Base-by-base conservation (phyloP, 2,888 invertebrate species). In the Boloria euphrosyne region DNA sequence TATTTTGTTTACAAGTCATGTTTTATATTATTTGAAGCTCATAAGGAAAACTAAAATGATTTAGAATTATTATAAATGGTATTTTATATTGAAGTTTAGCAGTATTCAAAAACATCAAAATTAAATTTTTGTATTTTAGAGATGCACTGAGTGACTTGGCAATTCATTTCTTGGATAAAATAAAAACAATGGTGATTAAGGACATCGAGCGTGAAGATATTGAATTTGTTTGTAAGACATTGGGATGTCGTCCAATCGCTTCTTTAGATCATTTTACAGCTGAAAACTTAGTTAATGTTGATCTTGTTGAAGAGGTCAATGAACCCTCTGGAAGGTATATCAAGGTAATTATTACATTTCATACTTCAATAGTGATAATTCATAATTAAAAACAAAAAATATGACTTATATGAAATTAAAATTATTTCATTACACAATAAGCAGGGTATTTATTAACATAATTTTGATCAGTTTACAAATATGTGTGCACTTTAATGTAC, bases 201-300 rank as follows among this genome's bases (percentile, higher is more conserved):
- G 99, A 99, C 82, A 95, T 99, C 65, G 99, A 99, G 87, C 95
- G 99, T 62, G 99, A 99, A 85, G 99, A 99, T 79, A 97, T 99
- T 75, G 98, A 99, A 80, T 99, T 98, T 87, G 96, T 99, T 18
- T 98, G 98, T 90, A 99, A 98, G 93, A 97, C 97, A 6, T 90
- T 99, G 31, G 96, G 96, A 27, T 98, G 98, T 84, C 94, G 98
- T 59, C 99, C 99, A 0, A 98, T 99, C 76, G 99, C 99, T 5
- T 98, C 98, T n/a, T 92, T 99, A 70, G 99, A 99, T 90, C 99
- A 99, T 85, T 99, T 99, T 87, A 94, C 96, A 0, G 93, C 98
- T 16, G 99, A 99, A 81, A 96, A 97, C 86, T 93, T 99, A 38
- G 97, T 97, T 10, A 94, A 93, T 71, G 99, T 99, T 6, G 99